phyloP scores from a whole-genome alignment of 2,113 vertebrate species.

The Siphamia tubifer region DNA sequence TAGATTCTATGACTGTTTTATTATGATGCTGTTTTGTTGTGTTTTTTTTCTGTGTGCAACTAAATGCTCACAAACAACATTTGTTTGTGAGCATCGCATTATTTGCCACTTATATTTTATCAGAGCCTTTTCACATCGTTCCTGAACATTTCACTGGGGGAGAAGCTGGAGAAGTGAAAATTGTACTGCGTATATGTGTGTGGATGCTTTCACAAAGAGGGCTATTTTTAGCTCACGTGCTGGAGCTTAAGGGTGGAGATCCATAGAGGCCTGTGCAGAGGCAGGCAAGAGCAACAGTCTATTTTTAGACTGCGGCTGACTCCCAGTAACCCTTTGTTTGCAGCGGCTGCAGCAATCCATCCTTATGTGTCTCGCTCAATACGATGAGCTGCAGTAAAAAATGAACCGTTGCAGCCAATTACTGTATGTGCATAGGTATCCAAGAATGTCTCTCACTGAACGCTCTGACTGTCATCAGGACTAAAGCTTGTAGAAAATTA shows the following conservation, averaged over 20 bases:
- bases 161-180: slow-evolving; percentile 29
- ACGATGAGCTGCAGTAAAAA: slow-evolving; percentile 25
- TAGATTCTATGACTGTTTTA: not conserved
- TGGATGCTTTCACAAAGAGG: slow-evolving; percentile 10
- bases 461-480: slow-evolving; percentile 24
- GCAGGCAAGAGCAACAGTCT: slow-evolving; percentile 65
- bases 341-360: slow-evolving; percentile 45
- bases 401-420: slow-evolving; percentile 36
- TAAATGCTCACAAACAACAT: not conserved
- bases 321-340: slow-evolving; percentile 72
- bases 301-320: slow-evolving; percentile 81
- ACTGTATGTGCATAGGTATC: slow-evolving; percentile 12
- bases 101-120: slow-evolving; percentile 27
- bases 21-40: not conserved
- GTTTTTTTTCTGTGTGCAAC: not conserved
- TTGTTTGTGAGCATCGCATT: not conserved
- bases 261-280: slow-evolving; percentile 59
- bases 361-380: not conserved
- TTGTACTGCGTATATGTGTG: not conserved
- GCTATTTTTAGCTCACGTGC: slow-evolving; percentile 83
- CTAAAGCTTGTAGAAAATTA: slow-evolving; percentile 7
- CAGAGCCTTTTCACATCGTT: slow-evolving; percentile 20
- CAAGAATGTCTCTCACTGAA: slow-evolving; percentile 10
- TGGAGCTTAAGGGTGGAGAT: slow-evolving; percentile 62
- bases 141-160: slow-evolving; percentile 44